Base-by-base conservation (phyloP, 2,888 invertebrate species). In the Idaea biselata region DNA sequence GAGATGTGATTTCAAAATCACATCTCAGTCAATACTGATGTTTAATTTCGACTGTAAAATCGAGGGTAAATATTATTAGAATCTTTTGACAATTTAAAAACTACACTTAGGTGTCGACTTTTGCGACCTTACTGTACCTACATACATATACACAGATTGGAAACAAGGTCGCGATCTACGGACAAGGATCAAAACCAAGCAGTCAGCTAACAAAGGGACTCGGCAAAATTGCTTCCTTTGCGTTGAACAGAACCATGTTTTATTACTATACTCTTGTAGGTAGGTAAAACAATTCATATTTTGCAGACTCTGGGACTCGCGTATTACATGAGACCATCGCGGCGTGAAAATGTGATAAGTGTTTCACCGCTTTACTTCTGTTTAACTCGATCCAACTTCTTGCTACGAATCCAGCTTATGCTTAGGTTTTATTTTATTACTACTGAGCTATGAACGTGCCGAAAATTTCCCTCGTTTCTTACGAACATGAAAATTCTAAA, bases 201-300 rank as follows among this genome's bases (percentile, higher is more conserved):
- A 72, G 68, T 75, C 75, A 62, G 66, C 64, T 72, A 75, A 80
- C 80, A 81, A 81, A 80, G 79, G 77, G 73, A 71, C 75, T 75
- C 69, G 64, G 70, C 63, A 74, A 74, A 81, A 80, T 83, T 80
- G 74, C 79, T 78, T 80, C 80, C 79, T 75, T 76, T 74, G 70
- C 73, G 70, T 72, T 71, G 68, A 78, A 71, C 76, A 76, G 73
- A 71, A 74, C 70, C 79, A 75, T 78, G 77, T 79, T 82, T 79
- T 79, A 81, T 75, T 75, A 67, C 63, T 69, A 61, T 71, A 68
- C 66, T 70, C 8, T 1, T 44, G 14, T 44, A 44, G 8, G 44
- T 44, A 44, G 44, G 66, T 72, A 63, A 67, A 74, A 74, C 74
- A 73, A 79, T 79, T 80, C 74, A 79, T 80, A 83, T 79, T 83